These are phyloP conservation scores for Atta colombica DNA, from an alignment of 1,140 invertebrate genomes.

Conservation along the genomic window DNA sequence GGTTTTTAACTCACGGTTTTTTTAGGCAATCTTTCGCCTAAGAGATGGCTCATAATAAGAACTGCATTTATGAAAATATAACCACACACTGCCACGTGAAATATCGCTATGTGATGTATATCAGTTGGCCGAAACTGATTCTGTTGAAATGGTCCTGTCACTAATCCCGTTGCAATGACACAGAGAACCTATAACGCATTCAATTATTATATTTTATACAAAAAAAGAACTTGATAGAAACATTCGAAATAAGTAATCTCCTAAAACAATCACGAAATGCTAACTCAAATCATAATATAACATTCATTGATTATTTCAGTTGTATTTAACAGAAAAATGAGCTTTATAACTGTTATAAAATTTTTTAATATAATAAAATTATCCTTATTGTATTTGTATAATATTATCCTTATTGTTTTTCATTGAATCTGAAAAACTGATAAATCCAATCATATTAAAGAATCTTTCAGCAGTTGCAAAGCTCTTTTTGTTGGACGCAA, in stretches of 20 bases:
- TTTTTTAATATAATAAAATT: too few relatives aligned
- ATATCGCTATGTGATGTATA: constrained; percentile 87
- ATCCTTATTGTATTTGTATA: too few relatives aligned
- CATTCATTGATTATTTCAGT: background rate
- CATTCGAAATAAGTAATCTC: background rate
- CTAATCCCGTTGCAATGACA: constrained; percentile 86
- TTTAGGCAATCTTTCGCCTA: constrained; percentile 89
- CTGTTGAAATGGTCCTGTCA: constrained; percentile 87
- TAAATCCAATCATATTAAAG: too few relatives aligned
- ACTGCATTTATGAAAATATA: constrained; percentile 89
- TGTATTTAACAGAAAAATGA: too few relatives aligned
- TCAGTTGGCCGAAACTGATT: constrained; percentile 84
- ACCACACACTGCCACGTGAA: constrained; percentile 87
- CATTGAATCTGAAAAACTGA: too few relatives aligned
- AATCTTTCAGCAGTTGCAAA: too few relatives aligned
- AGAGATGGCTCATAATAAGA: constrained; percentile 87
- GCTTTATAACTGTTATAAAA: too few relatives aligned
- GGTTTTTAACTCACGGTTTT: constrained; percentile 84
- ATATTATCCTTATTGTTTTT: too few relatives aligned
- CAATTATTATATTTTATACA: background rate
- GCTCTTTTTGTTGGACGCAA: too few relatives aligned
- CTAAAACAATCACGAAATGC: background rate
- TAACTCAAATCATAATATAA: background rate
- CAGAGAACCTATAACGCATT: constrained; percentile 82
- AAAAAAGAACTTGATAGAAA: background rate